These are phyloP conservation scores for Myodes glareolus DNA, from an alignment of 2,113 vertebrate species.

Conservation along the genomic window DNA sequence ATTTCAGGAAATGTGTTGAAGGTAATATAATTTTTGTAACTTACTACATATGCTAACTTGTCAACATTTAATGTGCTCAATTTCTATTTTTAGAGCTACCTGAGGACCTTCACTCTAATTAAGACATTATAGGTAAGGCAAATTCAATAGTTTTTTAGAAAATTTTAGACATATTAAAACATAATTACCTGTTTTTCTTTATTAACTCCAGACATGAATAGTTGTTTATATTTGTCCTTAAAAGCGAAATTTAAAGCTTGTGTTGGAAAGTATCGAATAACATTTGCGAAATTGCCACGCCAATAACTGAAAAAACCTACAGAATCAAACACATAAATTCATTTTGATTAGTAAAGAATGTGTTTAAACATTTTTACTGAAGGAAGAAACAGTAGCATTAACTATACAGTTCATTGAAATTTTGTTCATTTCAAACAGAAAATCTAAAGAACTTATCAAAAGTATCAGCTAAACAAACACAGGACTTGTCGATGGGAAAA, in stretches of 20 bases:
- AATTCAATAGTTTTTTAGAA: conserved; percentile 49
- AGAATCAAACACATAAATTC: conserved; percentile 65
- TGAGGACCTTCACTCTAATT: neutral
- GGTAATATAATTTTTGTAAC: neutral
- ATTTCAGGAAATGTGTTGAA: conserved; percentile 34
- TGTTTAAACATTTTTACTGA: neutral
- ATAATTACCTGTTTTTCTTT: conserved; percentile 83
- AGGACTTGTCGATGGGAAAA: neutral
- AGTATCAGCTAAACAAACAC: neutral
- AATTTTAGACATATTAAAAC: conserved; percentile 58
- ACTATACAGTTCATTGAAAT: neutral
- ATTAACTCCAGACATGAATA: conserved; percentile 79
- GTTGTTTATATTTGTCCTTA: conserved; percentile 82
- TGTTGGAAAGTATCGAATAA: conserved; percentile 80
- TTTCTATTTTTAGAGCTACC: conserved; percentile 5
- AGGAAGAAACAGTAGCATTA: conserved; percentile 47
- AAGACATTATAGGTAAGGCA: conserved; percentile 33
- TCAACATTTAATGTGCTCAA: neutral
- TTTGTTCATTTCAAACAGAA: conserved; percentile 34
- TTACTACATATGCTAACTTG: neutral
- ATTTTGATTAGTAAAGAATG: neutral
- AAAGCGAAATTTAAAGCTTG: conserved; percentile 85
- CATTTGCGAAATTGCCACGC: conserved; percentile 77
- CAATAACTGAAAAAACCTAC: conserved; percentile 82
- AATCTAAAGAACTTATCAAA: neutral